Percentiles rank a stretch among this genome's conserved stretches.
These are phyloP conservation scores for Lepilemur ruficaudatus DNA, from an alignment of 2,797 vertebrate genomes.

Conservation along the genomic window DNA sequence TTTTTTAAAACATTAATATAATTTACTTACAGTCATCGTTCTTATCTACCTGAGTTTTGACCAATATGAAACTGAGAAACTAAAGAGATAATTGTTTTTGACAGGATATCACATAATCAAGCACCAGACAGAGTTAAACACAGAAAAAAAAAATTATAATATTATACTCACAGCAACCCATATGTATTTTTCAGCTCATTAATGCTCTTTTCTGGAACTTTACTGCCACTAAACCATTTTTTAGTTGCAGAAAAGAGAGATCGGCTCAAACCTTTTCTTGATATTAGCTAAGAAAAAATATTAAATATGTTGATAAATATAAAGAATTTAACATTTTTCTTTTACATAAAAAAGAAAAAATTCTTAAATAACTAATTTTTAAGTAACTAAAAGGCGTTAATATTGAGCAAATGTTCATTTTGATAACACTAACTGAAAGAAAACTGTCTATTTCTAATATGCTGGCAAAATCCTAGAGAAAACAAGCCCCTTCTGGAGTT, in stretches of 20 bases:
- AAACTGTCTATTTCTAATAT: not conserved
- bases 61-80: constrained; percentile 26
- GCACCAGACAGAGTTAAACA: constrained; percentile 28
- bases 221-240: constrained; percentile 98
- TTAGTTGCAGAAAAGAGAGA: constrained; percentile 98
- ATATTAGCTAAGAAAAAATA: constrained; percentile 90
- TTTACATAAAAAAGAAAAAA: constrained; percentile 33
- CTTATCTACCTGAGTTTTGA: constrained; percentile 30
- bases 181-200: constrained; percentile 95
- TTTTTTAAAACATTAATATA: not conserved
- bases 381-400: constrained; percentile 35
- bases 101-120: not conserved
- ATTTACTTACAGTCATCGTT: not conserved
- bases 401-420: constrained; percentile 37
- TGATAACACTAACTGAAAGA: not conserved
- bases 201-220: constrained; percentile 96
- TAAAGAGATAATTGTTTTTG: constrained; percentile 29
- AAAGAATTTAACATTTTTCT: not conserved
- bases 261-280: constrained; percentile 96
- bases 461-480: not conserved
- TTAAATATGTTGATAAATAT: constrained; percentile 43
- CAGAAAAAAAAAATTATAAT: not conserved
- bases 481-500: not conserved
- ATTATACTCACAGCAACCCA: constrained; percentile 93
- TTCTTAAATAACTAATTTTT: not conserved